Evolutionary conservation across 1,140 invertebrate genomes (phyloP).

Genomic region (Listronotus bonariensis): DNA sequence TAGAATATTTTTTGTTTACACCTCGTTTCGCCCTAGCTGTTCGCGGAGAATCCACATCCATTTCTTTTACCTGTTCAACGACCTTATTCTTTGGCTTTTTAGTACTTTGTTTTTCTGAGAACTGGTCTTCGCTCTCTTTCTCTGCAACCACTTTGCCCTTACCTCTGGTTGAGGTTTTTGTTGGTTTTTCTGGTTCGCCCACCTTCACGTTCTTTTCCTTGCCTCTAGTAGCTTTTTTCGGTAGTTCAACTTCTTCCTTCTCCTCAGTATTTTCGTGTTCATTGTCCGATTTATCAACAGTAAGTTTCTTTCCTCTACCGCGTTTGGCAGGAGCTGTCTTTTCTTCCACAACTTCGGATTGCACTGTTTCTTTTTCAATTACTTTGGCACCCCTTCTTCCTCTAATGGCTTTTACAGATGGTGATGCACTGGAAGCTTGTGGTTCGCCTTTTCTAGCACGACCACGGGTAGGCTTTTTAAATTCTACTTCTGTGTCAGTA

Average conservation of each 20-base stretch:
- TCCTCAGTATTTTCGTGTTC: background rate
- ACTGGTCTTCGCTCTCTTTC: background rate
- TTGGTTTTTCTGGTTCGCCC: background rate
- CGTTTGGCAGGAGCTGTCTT: background rate
- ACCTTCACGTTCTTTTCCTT: background rate
- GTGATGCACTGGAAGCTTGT: too few relatives aligned
- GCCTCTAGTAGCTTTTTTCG: constrained; percentile 1
- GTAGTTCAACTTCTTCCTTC: background rate
- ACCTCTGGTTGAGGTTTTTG: background rate
- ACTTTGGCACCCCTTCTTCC: too few relatives aligned
- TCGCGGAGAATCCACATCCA: constrained; percentile 7
- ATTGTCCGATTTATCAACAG: background rate
- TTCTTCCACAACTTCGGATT: too few relatives aligned
- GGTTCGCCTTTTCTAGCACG: too few relatives aligned
- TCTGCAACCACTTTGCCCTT: too few relatives aligned
- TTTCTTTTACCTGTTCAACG: background rate
- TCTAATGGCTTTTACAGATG: too few relatives aligned
- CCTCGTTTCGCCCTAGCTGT: constrained; percentile 6
- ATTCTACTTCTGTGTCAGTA: too few relatives aligned
- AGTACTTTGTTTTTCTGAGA: background rate
- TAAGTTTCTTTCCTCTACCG: background rate
- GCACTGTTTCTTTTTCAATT: too few relatives aligned
- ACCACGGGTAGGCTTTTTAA: too few relatives aligned
- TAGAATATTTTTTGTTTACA: constrained; percentile 8
- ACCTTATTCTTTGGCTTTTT: constrained; percentile 2